Conservation (phyloP, 2,888 invertebrate genomes). For the Quadroppia sp. region DNA sequence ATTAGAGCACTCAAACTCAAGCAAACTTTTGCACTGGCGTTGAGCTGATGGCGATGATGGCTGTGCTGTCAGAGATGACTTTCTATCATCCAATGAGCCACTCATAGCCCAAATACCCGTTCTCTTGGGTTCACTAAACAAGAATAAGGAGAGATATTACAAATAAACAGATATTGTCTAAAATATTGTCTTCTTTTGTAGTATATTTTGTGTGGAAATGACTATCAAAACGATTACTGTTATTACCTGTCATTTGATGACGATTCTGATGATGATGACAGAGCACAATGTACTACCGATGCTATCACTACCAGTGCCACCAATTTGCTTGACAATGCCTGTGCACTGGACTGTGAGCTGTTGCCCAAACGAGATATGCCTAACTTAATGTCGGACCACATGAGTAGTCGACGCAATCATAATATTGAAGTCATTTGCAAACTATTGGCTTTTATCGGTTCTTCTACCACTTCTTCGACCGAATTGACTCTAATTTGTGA, state of each 20-base stretch:
- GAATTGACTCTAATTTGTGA: neutral
- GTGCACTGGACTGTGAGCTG: slow-evolving; percentile 7
- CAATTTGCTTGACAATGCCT: slow-evolving; percentile 14
- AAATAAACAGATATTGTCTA: slow-evolving; percentile 26
- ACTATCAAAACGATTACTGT: slow-evolving; percentile 21
- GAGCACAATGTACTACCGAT: neutral
- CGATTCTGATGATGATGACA: slow-evolving; percentile 6
- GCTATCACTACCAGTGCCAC: neutral
- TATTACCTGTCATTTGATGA: slow-evolving; percentile 35
- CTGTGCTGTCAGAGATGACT: neutral
- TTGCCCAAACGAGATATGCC: slow-evolving; percentile 3
- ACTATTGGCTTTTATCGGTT: slow-evolving; percentile 1
- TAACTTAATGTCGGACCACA: slow-evolving; percentile 9
- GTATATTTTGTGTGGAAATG: neutral
- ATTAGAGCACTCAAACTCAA: slow-evolving; percentile 55
- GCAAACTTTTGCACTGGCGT: slow-evolving; percentile 21
- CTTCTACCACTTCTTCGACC: neutral
- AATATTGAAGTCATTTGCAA: neutral
- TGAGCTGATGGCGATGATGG: neutral
- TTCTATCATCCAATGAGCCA: slow-evolving; percentile 13
- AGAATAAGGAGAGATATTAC: neutral
- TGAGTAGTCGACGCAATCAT: slow-evolving; percentile 25
- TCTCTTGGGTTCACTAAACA: slow-evolving; percentile 33
- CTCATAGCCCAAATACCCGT: slow-evolving; percentile 26
- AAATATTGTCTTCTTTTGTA: slow-evolving; percentile 13